phyloP scores from a whole-genome alignment of 2,113 vertebrate species.

The Blennius ocellaris region DNA sequence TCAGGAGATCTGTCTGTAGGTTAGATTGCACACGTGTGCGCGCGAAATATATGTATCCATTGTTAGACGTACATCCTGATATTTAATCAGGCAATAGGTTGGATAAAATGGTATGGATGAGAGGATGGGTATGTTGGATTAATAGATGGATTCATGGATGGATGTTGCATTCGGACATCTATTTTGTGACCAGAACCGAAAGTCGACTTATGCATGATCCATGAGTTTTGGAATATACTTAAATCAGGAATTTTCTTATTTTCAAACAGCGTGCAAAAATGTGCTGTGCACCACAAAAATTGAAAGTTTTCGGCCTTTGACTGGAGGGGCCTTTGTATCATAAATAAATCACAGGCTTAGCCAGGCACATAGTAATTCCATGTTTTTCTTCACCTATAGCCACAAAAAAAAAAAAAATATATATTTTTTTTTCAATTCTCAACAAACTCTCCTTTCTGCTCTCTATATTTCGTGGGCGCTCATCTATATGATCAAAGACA shows the following conservation, averaged over 20 bases:
- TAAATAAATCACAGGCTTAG: constrained; percentile 22
- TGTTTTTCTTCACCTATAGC: constrained; percentile 8
- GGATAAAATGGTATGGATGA: too few relatives aligned
- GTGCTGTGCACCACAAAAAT: background rate
- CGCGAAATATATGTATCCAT: too few relatives aligned
- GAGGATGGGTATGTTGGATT: too few relatives aligned
- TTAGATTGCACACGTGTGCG: too few relatives aligned
- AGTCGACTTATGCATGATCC: background rate
- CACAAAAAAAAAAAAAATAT: background rate
- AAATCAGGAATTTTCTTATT: background rate
- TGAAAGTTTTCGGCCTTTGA: background rate
- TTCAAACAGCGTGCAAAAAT: background rate
- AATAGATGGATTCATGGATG: too few relatives aligned
- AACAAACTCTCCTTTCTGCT: constrained; percentile 2
- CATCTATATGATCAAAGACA: constrained; percentile 47
- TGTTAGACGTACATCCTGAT: too few relatives aligned
- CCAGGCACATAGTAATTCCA: background rate
- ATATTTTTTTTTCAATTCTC: background rate
- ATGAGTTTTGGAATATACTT: background rate
- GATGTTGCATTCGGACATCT: background rate
- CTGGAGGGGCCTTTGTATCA: background rate
- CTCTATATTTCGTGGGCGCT: constrained; percentile 16
- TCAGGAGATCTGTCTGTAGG: too few relatives aligned
- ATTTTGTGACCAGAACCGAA: background rate
- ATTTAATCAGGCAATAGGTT: too few relatives aligned